A percentile compares a stretch with the other conserved stretches of the same genome.
phyloP scores from a whole-genome alignment of 2,888 invertebrate genomes.

The Nineta flava region DNA sequence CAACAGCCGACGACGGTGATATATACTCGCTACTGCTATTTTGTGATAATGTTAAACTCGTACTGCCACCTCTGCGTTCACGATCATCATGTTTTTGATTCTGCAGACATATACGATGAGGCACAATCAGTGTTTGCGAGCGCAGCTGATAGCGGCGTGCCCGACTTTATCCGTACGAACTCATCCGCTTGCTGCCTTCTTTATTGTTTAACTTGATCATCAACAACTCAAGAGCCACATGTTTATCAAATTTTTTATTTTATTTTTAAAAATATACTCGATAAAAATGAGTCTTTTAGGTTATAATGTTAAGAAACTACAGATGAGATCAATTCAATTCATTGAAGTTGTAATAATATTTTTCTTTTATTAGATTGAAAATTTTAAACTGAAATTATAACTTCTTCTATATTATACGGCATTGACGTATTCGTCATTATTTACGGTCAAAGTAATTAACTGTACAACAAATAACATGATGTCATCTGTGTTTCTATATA shows the following conservation, averaged over 20 bases:
- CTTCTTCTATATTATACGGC: too few relatives aligned
- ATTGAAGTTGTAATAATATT: too few relatives aligned
- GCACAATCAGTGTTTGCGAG: slow-evolving; percentile 14
- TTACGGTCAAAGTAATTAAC: too few relatives aligned
- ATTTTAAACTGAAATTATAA: too few relatives aligned
- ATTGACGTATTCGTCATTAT: too few relatives aligned
- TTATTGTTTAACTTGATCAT: neutral
- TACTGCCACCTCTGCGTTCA: slow-evolving; percentile 19
- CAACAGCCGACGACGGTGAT: slow-evolving; percentile 1
- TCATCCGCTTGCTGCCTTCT: slow-evolving; percentile 17
- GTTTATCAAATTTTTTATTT: neutral
- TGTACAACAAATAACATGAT: too few relatives aligned
- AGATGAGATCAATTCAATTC: too few relatives aligned
- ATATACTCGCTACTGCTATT: neutral
- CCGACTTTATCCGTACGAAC: slow-evolving; percentile 10
- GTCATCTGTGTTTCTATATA: too few relatives aligned
- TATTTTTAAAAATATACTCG: neutral
- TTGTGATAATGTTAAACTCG: slow-evolving; percentile 15
- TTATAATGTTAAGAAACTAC: too few relatives aligned
- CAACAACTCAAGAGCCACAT: neutral
- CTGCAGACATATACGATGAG: slow-evolving; percentile 27
- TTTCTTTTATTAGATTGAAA: too few relatives aligned
- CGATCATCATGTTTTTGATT: slow-evolving; percentile 31
- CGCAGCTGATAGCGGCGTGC: slow-evolving; percentile 2
- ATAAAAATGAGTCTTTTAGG: too few relatives aligned